Evolutionary conservation across 2,888 invertebrate species (phyloP), one percentile per base, ranked within the genome.

Genomic region (Dione vanillae): DNA sequence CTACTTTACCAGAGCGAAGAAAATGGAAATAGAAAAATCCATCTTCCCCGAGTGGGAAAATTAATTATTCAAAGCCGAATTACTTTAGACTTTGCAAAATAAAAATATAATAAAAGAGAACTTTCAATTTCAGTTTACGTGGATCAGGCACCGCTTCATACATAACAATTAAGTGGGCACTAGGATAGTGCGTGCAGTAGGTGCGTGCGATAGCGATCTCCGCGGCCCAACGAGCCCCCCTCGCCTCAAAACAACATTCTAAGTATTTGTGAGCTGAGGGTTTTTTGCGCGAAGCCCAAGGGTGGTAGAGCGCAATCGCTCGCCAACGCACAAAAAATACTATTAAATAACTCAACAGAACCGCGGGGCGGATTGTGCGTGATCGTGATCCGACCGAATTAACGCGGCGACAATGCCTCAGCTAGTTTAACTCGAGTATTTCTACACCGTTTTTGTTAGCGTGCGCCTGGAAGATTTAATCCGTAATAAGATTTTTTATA

Each of bases 121-220:
- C 35, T 61, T 61, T 45, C 62, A 69, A 65, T 70, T 72, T 72
- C 70, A 67, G 62, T 68, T 58, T 12, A 65, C 67, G 62, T 61
- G 52, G 70, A 73, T 69, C 56, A 66, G 70, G 70, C 58, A 72
- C 71, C 84, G 84, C 83, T 83, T 83, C 86, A 83, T 84, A 88
- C 84, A 86, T 85, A 91, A 89, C 90, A 91, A 92, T 91, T 90
- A 92, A 90, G 87, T 87, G 90, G 92, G 88, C 89, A 88, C 90
- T 85, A 87, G 92, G 91, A 92, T 88, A 92, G 92, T 92, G 93
- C 92, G 92, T 92, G 92, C 91, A 88, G 83, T 87, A 88, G 88
- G 91, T 92, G 90, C 92, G 92, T 92, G 93, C 91, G 93, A 93
- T 93, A 93, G 92, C 90, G 91, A 93, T 93, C 93, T 89, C 82